Evolutionary conservation across 2,113 vertebrate species (phyloP), one percentile per base, ranked within the genome.

Genomic region (Chaenogobius annularis): DNA sequence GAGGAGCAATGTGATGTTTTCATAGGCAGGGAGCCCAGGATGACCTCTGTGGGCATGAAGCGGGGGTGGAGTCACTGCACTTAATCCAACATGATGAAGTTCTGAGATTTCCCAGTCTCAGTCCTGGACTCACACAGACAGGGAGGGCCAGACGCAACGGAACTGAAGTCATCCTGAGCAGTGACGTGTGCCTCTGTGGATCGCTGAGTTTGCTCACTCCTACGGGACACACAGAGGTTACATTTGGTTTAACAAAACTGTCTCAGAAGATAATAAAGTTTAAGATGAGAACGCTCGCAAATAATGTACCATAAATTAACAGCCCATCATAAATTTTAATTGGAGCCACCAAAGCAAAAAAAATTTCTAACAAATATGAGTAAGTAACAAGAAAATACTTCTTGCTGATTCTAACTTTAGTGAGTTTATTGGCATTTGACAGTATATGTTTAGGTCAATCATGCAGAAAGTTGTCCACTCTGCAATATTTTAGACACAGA

Each of bases 21-120:
- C 55, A 26, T 58, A 80, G 83, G 79, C 82, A 26, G 52, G 55
- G 58, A 17, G 74, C 81, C 82, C 77, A 65, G 74, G 10, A 72
- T 85, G 89, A 90, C 89, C 89, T 81, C 79, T n/a, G 68, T 7
- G 85, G 86, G 85, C 81, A 59, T n/a, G 67, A 52, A 47, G 79
- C 84, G 83, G 78, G 80, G 78, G 76, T 77, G 81, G 84, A 86
- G 85, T 82, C 75, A 55, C 85, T 81, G 66, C 82, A 83, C 86
- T 81, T 86, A 86, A 90, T 85, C 84, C 78, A 75, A 58, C 64
- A 58, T 80, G 83, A 89, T 87, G 81, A 85, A 87, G 81, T 62
- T 63, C 55, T 50, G 77, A 79, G 75, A 69, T 70, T 11, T 65
- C 75, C 66, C 78, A 46, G 44, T 40, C 7, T 5, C 37, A 47